Conservation (phyloP, 2,113 vertebrate species). For the Rhineura floridana region DNA sequence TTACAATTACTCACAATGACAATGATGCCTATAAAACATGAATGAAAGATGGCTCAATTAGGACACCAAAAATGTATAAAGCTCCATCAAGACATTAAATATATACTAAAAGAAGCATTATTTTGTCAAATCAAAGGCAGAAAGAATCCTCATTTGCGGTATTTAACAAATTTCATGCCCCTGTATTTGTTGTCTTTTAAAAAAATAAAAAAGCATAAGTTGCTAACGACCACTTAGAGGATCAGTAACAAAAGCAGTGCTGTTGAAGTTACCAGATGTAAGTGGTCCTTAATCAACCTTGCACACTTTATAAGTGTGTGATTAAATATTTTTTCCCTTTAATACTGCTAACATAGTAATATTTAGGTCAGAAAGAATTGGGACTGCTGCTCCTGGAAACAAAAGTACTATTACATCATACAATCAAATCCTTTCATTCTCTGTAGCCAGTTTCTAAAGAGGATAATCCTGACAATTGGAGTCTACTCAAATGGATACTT, state of each 20-base stretch:
- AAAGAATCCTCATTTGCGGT: neutral
- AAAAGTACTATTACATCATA: neutral
- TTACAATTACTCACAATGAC: neutral
- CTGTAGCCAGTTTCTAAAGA: neutral
- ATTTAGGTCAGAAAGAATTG: conserved; percentile 24
- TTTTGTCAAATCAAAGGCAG: neutral
- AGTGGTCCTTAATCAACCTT: neutral
- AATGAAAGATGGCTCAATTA: neutral
- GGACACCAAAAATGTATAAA: neutral
- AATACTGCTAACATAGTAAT: conserved; percentile 16
- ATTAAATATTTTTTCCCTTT: conserved; percentile 14
- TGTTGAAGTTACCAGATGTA: neutral
- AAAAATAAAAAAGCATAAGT: neutral
- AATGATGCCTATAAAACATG: neutral
- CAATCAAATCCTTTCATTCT: conserved; percentile 28
- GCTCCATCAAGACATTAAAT: neutral
- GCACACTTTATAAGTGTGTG: conserved; percentile 39
- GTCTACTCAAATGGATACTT: neutral
- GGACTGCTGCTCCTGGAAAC: neutral
- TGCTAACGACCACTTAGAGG: too few species aligned
- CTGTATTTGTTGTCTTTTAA: neutral
- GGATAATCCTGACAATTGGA: conserved; percentile 3
- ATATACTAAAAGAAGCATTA: neutral
- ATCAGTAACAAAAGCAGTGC: neutral
- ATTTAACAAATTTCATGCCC: neutral